Base-by-base conservation (phyloP, 2,888 invertebrate genomes). In the Leptothorax acervorum region DNA sequence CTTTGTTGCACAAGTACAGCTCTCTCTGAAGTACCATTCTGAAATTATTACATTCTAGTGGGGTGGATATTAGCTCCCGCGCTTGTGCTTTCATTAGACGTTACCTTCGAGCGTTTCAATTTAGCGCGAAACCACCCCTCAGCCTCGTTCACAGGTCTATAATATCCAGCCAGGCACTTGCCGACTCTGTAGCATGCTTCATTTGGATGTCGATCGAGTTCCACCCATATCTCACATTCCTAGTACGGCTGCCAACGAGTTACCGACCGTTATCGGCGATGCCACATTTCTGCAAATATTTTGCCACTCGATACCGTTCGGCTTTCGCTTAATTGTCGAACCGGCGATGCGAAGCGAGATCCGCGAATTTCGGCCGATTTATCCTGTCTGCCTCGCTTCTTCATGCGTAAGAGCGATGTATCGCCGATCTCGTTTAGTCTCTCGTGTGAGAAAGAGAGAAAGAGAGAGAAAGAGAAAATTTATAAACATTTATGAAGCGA, bases 31-130 rank as follows among this genome's bases (percentile, higher is more conserved):
- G 93, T 92, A 93, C 91, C 92, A 93, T 93, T 93, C 90, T 88
- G 92, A 93, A 94, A 94, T 94, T 94, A 94, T 94, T 94, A 94
- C 94, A 92, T 94, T 94, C 94, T 93, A 93, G 93, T 92, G 91
- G 92, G 91, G 92, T 91, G 89, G 91, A 92, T 93, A 93, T 93
- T 93, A 93, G 93, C 92, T 90, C 87, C 79, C 88, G 91, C 92
- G 92, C 93, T 92, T 93, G 92, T 93, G 93, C 94, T 94, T 94
- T 94, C 94, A 94, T 94, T 94, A 94, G 94, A 94, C 93, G 93
- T 93, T 94, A 93, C 93, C 94, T 93, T 94, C 93, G 93, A 94
- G 93, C 93, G 92, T 93, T 94, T 94, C 94, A 94, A 94, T 94
- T 94, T 93, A 93, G 92, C 94, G 91, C 91, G 89, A 92, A 93